Percentiles rank a stretch among this genome's conserved stretches.
These are phyloP conservation scores for Entomobrya proxima DNA, from an alignment of 2,888 invertebrate species.

Conservation along the genomic window DNA sequence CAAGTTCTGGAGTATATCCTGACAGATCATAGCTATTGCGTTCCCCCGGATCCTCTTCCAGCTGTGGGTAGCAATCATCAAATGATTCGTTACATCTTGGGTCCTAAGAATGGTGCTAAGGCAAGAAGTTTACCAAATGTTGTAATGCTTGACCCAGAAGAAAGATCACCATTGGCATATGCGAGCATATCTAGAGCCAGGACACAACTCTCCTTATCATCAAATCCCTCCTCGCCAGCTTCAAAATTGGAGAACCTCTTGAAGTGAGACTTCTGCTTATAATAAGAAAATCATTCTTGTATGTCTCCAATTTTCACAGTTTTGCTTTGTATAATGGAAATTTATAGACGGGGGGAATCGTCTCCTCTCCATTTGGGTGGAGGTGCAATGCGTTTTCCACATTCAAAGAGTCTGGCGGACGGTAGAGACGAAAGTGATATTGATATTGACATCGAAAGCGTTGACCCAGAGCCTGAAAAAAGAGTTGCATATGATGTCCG, in stretches of 20 bases:
- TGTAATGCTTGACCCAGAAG: background rate
- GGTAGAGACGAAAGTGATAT: slow-evolving; percentile 76
- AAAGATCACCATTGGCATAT: slow-evolving; percentile 7
- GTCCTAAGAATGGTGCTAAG: slow-evolving; percentile 60
- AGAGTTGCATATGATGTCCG: slow-evolving; percentile 81
- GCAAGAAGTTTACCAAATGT: slow-evolving; percentile 32
- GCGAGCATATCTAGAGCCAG: slow-evolving; percentile 5
- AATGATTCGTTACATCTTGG: slow-evolving; percentile 60
- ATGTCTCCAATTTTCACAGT: too few relatives aligned
- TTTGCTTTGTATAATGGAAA: too few relatives aligned
- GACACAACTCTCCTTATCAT: slow-evolving; percentile 28
- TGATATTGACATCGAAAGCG: slow-evolving; percentile 79
- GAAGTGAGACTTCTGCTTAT: slow-evolving; percentile 58
- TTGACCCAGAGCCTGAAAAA: slow-evolving; percentile 78
- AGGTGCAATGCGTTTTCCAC: background rate
- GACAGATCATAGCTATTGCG: slow-evolving; percentile 70
- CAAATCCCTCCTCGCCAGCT: slow-evolving; percentile 32
- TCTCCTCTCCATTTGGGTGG: background rate
- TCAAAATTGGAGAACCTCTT: slow-evolving; percentile 60
- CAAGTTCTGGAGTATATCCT: slow-evolving; percentile 66
- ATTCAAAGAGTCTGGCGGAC: background rate
- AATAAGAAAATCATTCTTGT: background rate
- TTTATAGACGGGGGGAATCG: slow-evolving; percentile 29
- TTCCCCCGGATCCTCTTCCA: slow-evolving; percentile 60
- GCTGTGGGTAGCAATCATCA: slow-evolving; percentile 60